Base-by-base conservation (phyloP, 2,888 invertebrate species). In the Cepaea hortensis region DNA sequence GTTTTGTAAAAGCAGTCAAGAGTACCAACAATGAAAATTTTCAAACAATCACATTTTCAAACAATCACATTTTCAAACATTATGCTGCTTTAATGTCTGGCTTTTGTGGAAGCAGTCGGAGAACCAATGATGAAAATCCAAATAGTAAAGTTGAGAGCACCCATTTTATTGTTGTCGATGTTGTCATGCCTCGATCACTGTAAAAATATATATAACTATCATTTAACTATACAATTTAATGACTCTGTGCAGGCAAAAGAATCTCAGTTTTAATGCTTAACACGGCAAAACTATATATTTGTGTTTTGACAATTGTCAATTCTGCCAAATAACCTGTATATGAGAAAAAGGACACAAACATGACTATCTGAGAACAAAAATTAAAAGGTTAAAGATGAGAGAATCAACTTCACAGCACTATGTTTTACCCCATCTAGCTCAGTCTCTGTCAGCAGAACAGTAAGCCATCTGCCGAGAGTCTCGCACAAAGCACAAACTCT, bases 181-280 rank as follows among this genome's bases (percentile, higher is more conserved):
- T 72, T 1, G 84, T 73, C 84, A 88, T 75, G 35, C 81, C 81
- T 55, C 87, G 82, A 80, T 88, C 88, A 70, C 88, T 88, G 84
- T 3, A n/a, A 77, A 76, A 72, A 83, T 9, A 20, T 13, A 18
- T 20, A 62, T 13, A 81, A 13, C 6, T 55, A 50, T 20, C 23
- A 5, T 48, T 18, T 50, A 18, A 50, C 18, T 5, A 68, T 6
- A 5, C 5, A 0, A 68, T 18, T 18, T 68, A 20, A 68, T 68
- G 5, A 68, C n/a, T 65, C 35, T 55, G 55, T 55, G 55, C 55
- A 9, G 55, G 11, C 55, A 55, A 55, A 55, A 55, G 55, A 68
- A 20, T 68, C 3, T n/a, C 3, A 15, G 5, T 4, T 18, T 68
- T 5, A 15, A 68, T 68, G n/a, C 15, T 5, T 18, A 65, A 13